Conservation (phyloP, 2,113 vertebrate genomes). For the Lepisosteus oculatus region DNA sequence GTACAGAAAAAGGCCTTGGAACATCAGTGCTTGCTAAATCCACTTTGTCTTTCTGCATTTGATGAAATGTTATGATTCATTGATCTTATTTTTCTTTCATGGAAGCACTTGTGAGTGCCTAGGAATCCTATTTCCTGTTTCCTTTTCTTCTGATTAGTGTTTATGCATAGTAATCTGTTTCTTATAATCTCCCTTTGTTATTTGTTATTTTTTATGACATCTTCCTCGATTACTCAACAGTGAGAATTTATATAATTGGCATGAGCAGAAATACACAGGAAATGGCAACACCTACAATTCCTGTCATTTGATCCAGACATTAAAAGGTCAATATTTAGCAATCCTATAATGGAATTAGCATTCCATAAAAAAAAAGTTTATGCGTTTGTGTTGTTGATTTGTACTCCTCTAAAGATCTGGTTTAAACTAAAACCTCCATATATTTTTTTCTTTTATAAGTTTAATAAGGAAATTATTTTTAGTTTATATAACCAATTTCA, state of each 20-base stretch:
- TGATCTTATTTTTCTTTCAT: slow-evolving; percentile 17
- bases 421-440: no score
- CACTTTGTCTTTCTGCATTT: neutral
- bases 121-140: slow-evolving; percentile 18
- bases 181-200: slow-evolving; percentile 18
- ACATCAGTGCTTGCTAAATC: neutral
- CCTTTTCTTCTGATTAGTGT: slow-evolving; percentile 26
- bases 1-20: slow-evolving; percentile 6
- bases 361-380: neutral
- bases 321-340: neutral
- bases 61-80: slow-evolving; percentile 10
- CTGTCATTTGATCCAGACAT: neutral
- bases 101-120: slow-evolving; percentile 16
- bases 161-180: slow-evolving; percentile 24
- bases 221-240: slow-evolving; percentile 6
- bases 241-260: slow-evolving; percentile 7
- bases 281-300: slow-evolving; percentile 12
- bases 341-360: neutral
- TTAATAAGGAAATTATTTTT: no score
- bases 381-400: neutral
- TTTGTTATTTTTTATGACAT: slow-evolving; percentile 13
- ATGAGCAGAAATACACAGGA: neutral
- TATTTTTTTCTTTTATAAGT: no score
- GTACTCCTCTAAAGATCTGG: neutral
- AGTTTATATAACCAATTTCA: no score